Conservation (phyloP, 2,113 vertebrate genomes). For the Fregata magnificens region DNA sequence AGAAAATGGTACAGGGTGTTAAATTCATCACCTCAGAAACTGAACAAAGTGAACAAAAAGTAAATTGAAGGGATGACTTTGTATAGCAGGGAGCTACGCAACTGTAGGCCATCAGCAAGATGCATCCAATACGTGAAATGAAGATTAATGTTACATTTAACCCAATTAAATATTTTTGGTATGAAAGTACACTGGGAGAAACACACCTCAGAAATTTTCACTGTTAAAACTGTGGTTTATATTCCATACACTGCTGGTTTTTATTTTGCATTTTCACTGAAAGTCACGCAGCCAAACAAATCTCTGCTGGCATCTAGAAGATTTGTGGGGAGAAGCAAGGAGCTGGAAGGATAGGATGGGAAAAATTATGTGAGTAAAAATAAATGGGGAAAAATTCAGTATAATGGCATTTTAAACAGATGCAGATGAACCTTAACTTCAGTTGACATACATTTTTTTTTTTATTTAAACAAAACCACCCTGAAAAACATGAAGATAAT, state of each 20-base stretch:
- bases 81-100: neutral
- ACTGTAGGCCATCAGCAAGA: neutral
- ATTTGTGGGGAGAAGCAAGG: neutral
- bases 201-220: neutral
- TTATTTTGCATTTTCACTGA: conserved; percentile 1
- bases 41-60: neutral
- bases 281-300: neutral
- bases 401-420: conserved; percentile 38
- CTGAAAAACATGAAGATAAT: neutral
- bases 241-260: neutral
- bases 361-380: conserved; percentile 18
- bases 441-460: neutral
- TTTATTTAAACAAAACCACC: neutral
- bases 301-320: neutral
- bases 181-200: neutral
- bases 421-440: conserved; percentile 8
- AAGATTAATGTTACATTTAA: neutral
- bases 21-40: neutral
- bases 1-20: neutral
- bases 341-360: neutral
- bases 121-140: neutral
- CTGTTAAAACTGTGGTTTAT: neutral
- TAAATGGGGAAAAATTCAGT: neutral
- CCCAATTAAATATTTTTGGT: neutral
- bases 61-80: neutral